Conservation (phyloP, 2,888 invertebrate species). For the Drosophila borborema region DNA sequence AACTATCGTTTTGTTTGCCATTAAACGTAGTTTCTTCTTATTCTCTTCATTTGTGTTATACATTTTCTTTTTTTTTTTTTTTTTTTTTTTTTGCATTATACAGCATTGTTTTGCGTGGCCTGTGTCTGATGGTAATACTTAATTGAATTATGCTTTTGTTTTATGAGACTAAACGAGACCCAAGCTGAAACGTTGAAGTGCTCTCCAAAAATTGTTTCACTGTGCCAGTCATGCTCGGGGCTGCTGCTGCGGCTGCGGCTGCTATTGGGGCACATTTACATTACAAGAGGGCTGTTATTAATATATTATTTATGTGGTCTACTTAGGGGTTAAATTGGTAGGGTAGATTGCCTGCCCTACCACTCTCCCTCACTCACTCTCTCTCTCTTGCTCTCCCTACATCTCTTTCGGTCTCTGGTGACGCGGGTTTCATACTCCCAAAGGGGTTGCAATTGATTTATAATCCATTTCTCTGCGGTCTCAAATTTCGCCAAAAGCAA, state of each 20-base stretch:
- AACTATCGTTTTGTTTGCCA: constrained; percentile 32
- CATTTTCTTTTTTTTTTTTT: too few species aligned
- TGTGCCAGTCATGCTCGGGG: constrained; percentile 51
- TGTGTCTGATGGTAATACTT: constrained; percentile 27
- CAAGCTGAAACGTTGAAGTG: constrained; percentile 7
- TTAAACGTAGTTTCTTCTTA: constrained; percentile 14
- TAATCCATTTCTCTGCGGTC: constrained; percentile 41
- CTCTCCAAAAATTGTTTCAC: constrained; percentile 43
- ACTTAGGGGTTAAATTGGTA: constrained; percentile 54
- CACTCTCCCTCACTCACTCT: neutral
- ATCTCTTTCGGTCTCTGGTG: neutral
- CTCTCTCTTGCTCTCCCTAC: neutral
- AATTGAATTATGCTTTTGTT: constrained; percentile 54
- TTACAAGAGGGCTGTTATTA: constrained; percentile 47
- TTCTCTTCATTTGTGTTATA: neutral
- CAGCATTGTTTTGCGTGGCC: constrained; percentile 25
- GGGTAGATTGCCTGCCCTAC: constrained; percentile 35
- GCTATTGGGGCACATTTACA: constrained; percentile 22
- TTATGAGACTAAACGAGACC: constrained; percentile 27
- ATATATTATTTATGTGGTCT: constrained; percentile 44
- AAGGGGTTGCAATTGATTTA: constrained; percentile 50
- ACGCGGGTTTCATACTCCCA: neutral
- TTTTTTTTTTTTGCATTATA: too few species aligned
- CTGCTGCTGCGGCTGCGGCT: constrained; percentile 1
- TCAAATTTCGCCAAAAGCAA: constrained; percentile 17